Evolutionary conservation across 2,888 invertebrate genomes (phyloP).

Genomic region (Tetanocera ferruginea): DNA sequence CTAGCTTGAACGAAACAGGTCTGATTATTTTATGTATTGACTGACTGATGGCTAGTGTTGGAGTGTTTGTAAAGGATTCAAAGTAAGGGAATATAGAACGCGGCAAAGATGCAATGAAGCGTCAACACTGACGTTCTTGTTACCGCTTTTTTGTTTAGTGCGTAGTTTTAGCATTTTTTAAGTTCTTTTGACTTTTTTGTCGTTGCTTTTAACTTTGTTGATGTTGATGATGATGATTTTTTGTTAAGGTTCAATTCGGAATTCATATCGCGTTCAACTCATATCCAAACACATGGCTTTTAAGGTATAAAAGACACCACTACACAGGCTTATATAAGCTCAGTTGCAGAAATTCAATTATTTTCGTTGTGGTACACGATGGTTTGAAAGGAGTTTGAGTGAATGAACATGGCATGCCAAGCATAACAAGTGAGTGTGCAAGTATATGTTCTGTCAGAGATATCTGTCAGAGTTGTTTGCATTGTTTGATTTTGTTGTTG

Average conservation of each 20-base stretch:
- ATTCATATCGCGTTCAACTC: slow-evolving; percentile 16
- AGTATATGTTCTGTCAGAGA: neutral
- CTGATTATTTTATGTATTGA: no score
- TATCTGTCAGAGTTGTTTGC: no score
- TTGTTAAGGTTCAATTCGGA: neutral
- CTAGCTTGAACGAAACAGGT: no score
- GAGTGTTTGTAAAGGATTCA: no score
- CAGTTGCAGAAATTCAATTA: slow-evolving; percentile 29
- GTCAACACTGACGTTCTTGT: neutral
- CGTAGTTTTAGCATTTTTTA: no score
- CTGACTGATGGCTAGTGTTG: no score
- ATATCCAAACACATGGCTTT: neutral
- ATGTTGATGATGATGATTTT: neutral
- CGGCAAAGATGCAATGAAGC: slow-evolving; percentile 2
- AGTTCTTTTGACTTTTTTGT: no score
- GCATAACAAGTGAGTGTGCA: neutral
- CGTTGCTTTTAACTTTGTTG: neutral
- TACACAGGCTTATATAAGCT: neutral
- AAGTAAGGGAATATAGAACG: neutral
- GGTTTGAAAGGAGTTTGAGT: no score
- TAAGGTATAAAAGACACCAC: neutral
- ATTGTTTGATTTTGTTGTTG: neutral
- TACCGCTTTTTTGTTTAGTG: no score
- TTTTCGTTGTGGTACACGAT: neutral
- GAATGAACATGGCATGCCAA: neutral